Evolutionary conservation across 2,113 vertebrate species (phyloP).

Genomic region (Gadus macrocephalus): DNA sequence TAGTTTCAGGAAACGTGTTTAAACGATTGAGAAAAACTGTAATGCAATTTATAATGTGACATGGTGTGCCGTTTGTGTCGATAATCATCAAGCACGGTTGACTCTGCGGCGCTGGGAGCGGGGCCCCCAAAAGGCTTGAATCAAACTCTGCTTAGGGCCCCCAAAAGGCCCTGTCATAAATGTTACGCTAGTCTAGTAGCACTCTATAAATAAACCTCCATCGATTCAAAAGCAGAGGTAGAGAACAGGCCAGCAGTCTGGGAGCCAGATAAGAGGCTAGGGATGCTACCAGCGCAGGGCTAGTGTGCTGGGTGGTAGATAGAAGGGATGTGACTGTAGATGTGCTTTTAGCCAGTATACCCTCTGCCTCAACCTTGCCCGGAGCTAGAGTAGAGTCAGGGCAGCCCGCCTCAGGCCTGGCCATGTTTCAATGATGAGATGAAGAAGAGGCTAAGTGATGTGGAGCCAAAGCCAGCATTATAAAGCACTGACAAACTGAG

Average conservation of each 20-base stretch:
- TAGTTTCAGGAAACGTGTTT: no score
- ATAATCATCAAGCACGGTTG: no score
- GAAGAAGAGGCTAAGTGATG: constrained; percentile 61
- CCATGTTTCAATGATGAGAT: constrained; percentile 71
- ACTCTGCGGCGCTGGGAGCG: no score
- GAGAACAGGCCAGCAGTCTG: not conserved
- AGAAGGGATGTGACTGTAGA: constrained; percentile 45
- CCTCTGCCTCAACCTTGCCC: constrained; percentile 69
- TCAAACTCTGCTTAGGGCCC: no score
- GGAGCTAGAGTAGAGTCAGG: constrained; percentile 54
- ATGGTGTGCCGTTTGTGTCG: no score
- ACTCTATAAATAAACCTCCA: not conserved
- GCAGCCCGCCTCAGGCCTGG: constrained; percentile 58
- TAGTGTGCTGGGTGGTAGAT: constrained; percentile 45
- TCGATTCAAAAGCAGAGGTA: constrained; percentile 21
- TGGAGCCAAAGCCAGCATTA: constrained; percentile 48
- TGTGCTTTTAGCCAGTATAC: constrained; percentile 51
- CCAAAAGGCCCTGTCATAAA: not conserved
- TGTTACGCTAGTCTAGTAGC: not conserved
- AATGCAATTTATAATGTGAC: no score
- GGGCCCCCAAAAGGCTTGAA: no score
- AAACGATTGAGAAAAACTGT: no score
- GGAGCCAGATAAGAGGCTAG: constrained; percentile 28
- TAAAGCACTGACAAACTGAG: constrained; percentile 38
- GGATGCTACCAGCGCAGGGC: constrained; percentile 17